phyloP scores from a whole-genome alignment of 2,797 vertebrate species.

The Eulemur albifrons region DNA sequence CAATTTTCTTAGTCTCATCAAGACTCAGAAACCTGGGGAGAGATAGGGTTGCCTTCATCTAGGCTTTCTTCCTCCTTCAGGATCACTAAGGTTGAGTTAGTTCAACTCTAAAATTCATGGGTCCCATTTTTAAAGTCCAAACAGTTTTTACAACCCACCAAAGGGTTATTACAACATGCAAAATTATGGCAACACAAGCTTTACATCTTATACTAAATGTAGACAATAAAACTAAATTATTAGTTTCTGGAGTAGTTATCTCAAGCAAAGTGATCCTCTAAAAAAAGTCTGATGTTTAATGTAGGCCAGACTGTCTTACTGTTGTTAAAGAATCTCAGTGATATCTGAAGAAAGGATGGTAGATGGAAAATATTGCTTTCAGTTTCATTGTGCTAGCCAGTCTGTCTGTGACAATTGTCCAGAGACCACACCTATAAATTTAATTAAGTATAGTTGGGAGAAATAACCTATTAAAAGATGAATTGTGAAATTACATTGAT shows the following conservation, averaged over 20 bases:
- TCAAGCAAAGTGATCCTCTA: background rate
- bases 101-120: background rate
- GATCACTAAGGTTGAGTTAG: background rate
- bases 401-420: background rate
- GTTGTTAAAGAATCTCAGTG: background rate
- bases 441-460: background rate
- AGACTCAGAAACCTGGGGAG: background rate
- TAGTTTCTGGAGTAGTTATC: background rate
- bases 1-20: background rate
- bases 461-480: background rate
- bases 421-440: background rate
- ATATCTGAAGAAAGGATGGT: background rate
- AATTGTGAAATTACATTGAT: background rate
- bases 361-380: background rate
- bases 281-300: background rate
- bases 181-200: background rate
- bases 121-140: background rate
- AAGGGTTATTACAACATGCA: background rate
- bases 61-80: background rate
- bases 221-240: background rate
- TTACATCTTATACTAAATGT: background rate
- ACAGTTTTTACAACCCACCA: background rate
- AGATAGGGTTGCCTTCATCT: background rate
- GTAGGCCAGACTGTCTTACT: background rate
- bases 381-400: background rate